Evolutionary conservation across 2,113 vertebrate genomes (phyloP), one percentile per base, ranked within the genome.

Genomic region (Antigone vipio): DNA sequence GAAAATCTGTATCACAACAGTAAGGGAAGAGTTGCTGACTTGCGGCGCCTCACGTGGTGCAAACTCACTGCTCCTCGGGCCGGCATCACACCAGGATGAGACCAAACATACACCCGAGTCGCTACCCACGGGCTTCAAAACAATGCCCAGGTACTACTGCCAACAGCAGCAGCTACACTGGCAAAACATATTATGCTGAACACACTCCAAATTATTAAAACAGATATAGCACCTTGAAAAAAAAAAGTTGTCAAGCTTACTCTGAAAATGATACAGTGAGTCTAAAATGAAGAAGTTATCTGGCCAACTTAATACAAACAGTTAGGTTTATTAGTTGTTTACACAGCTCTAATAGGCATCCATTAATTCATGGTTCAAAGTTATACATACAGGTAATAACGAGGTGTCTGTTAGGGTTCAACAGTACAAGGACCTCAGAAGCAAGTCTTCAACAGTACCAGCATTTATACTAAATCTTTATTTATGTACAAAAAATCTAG

Each of bases 61-160:
- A 15, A 60, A 44, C 16, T 23, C 34, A 21, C 10, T 4, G 2
- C 45, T 30, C 32, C 34, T 0, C 3, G 58, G 29, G 19, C 30
- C 26, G 20, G 18, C 35, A 8, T 15, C 26, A 2, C 22, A 52
- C 12, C 11, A 8, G 10, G 47, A 45, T 4, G 19, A 23, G 30
- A 44, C 45, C 53, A 44, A 24, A 6, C 30, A 1, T 0, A 9
- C 0, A 4, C 26, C 35, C 69, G 11, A 22, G 14, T 2, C 53
- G 53, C 3, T 14, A 32, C 23, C 30, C 62, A 38, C 1, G 0
- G 6, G 49, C 47, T 63, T 26, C 14, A n/a, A 44, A 47, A 7
- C 32, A 23, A 15, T 0, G 15, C 63, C 27, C 32, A 11, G 0
- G 12, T 10, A 11, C 35, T 3, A 3, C 34, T 22, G 44, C 5